Conservation (phyloP, 1,140 invertebrate species). For the Geopemphigus sp. region DNA sequence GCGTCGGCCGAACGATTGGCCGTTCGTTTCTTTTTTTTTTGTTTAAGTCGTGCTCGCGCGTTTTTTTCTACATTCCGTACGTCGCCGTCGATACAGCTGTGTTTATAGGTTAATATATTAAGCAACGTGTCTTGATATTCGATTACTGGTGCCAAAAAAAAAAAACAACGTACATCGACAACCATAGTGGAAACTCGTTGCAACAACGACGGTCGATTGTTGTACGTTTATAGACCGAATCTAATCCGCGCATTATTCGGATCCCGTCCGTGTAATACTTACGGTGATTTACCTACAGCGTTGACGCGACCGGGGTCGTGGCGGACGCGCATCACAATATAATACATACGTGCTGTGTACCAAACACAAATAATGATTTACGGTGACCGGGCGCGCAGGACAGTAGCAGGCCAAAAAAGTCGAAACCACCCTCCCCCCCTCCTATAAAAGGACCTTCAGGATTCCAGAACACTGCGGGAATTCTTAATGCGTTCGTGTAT, state of each 20-base stretch:
- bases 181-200: no score
- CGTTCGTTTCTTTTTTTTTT: no score
- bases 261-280: background rate
- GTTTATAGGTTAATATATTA: background rate
- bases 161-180: background rate
- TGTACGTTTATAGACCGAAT: constrained; percentile 13
- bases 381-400: background rate
- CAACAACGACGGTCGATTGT: background rate
- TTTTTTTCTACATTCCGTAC: background rate
- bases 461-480: constrained; percentile 47
- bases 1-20: constrained; percentile 12
- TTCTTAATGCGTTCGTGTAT: constrained; percentile 23
- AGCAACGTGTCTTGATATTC: background rate
- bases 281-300: constrained; percentile 39
- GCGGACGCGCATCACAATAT: background rate
- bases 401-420: constrained; percentile 25
- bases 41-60: background rate
- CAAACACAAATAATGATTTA: constrained; percentile 43
- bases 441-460: constrained; percentile 37
- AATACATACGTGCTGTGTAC: background rate
- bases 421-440: background rate
- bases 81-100: background rate
- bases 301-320: background rate
- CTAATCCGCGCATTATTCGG: background rate
- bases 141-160: constrained; percentile 3